Evolutionary conservation across 2,797 vertebrate genomes (phyloP), one percentile per base, ranked within the genome.

Genomic region (Enteromius unitaeniatus): DNA sequence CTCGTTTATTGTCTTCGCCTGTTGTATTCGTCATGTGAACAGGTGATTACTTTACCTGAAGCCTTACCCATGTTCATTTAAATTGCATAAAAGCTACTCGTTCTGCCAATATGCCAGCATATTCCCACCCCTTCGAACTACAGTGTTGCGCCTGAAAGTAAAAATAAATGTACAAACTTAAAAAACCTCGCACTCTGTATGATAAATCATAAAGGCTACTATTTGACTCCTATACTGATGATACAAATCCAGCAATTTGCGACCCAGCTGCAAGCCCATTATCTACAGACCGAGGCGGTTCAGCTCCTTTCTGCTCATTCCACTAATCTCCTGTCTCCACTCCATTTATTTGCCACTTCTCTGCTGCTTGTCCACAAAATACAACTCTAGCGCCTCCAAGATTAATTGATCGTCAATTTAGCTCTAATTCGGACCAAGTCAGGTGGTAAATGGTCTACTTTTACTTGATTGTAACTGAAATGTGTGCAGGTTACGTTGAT

Each of bases 371-470:
- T 96, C 96, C 95, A 96, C 96, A 96, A 97, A 97, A 98, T 97
- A 97, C 96, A 95, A 96, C 94, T 94, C 96, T 95, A 96, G 96
- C 96, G 96, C 96, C 97, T 97, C 97, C 96, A 97, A 98, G 97
- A 99, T 99, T 99, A 99, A 99, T 99, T 99, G 97, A 99, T 99
- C 97, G 97, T 99, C 97, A 98, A 99, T 99, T 99, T 99, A 97
- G 97, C 97, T 96, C 97, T 99, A 98, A 99, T 99, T 99, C 98
- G 96, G 96, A 98, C 96, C 96, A 99, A 99, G 97, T 98, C 98
- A 99, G 97, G 97, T 98, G 97, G 97, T 98, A 99, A 99, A 99
- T 99, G 96, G 97, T 97, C 95, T 97, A 97, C 96, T 98, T 99
- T 99, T 97, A 95, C 96, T 97, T 99, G 97, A 99, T 98, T 99